Percentiles rank a stretch among this genome's conserved stretches.
Conservation (phyloP, 2,797 vertebrate species). For the Acrossocheilus wenchowensis region DNA sequence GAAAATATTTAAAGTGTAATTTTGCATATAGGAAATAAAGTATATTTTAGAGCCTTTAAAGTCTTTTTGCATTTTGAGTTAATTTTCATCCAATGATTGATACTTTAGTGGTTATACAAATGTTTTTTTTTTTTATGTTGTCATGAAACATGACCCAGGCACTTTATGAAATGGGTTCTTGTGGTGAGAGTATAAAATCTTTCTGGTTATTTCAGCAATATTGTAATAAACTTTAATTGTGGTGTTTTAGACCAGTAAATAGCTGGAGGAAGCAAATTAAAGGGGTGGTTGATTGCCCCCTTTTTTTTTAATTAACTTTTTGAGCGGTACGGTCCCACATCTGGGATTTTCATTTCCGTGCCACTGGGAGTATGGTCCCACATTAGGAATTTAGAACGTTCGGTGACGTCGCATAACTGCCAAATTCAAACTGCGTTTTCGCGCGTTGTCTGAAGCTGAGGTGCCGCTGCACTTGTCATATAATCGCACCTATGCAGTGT, state of each 20-base stretch:
- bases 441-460: no score
- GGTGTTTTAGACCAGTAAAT: not conserved
- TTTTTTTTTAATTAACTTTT: no score
- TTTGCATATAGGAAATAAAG: no score
- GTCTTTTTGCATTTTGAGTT: not conserved
- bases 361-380: no score
- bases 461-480: no score
- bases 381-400: no score
- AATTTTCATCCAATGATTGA: not conserved
- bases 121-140: not conserved
- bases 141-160: not conserved
- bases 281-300: no score
- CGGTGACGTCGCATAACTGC: no score
- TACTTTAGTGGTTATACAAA: not conserved
- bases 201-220: not conserved
- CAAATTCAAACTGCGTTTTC: no score
- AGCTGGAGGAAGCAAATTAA: not conserved
- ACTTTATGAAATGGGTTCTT: not conserved
- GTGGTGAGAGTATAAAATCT: not conserved
- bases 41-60: not conserved
- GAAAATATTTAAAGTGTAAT: not conserved
- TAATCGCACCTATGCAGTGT: no score
- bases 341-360: no score
- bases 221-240: not conserved
- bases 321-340: no score